Percentiles rank a stretch among this genome's conserved stretches.
phyloP scores from a whole-genome alignment of 2,888 invertebrate species.

The Zaprionus bogoriensis region DNA sequence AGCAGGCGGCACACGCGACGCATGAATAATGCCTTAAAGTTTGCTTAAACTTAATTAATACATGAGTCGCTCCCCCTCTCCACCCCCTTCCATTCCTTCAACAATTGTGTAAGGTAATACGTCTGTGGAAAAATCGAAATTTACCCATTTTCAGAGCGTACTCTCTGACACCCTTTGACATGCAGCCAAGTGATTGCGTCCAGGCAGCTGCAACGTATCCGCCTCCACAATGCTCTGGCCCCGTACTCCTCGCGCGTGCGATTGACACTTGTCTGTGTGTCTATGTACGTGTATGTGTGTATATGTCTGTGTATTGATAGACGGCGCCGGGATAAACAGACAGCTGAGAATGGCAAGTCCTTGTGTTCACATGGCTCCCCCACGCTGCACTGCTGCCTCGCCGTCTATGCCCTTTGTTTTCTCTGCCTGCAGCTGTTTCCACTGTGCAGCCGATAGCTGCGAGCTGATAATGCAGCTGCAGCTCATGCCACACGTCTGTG shows the following conservation, averaged over 20 bases:
- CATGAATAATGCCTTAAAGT: conserved; percentile 64
- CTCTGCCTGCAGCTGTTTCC: background rate
- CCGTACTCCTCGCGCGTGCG: background rate
- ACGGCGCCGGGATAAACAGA: conserved; percentile 3
- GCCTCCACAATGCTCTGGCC: background rate
- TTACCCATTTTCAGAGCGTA: background rate
- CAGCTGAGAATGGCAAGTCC: conserved; percentile 24
- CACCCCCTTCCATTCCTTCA: background rate
- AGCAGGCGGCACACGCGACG: conserved; percentile 30
- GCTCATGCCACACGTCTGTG: conserved; percentile 6
- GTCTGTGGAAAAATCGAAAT: conserved; percentile 37
- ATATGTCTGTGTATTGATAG: conserved; percentile 1
- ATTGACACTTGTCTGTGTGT: conserved; percentile 10
- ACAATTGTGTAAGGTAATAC: conserved; percentile 48
- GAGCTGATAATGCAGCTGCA: conserved; percentile 30
- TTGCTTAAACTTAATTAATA: conserved; percentile 63
- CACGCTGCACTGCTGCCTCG: conserved; percentile 1
- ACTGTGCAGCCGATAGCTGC: conserved; percentile 23
- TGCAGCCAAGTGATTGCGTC: background rate
- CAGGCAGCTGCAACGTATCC: background rate
- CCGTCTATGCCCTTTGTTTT: background rate
- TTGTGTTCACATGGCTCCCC: conserved; percentile 25
- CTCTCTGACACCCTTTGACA: conserved; percentile 11
- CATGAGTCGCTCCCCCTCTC: conserved; percentile 3
- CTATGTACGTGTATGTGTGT: background rate